A percentile compares a stretch with the other conserved stretches of the same genome.
Conservation (phyloP, 2,888 invertebrate species). For the Sturmia bella region DNA sequence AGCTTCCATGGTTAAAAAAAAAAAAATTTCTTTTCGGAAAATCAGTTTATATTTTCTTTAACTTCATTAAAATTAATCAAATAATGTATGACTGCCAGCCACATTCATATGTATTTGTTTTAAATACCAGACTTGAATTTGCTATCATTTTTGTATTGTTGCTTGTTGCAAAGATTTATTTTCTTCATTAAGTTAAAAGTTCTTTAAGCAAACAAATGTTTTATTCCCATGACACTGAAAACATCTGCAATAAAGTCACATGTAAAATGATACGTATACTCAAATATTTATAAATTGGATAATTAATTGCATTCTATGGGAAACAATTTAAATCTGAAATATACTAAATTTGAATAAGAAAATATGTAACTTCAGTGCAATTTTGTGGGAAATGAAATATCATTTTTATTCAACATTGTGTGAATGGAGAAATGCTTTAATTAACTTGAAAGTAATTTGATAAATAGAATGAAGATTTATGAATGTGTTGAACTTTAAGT, state of each 20-base stretch:
- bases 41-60: not conserved
- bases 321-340: conserved; percentile 15
- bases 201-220: not conserved
- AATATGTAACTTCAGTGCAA: no score
- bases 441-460: no score
- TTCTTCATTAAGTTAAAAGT: not conserved
- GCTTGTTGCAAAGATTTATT: not conserved
- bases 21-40: no score
- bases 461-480: no score
- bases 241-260: conserved; percentile 11
- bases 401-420: no score
- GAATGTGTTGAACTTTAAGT: no score
- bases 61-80: not conserved
- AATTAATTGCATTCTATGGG: conserved; percentile 21
- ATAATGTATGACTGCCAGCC: not conserved
- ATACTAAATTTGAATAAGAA: not conserved
- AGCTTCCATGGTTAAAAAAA: no score
- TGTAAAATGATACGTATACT: conserved; percentile 14
- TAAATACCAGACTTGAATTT: not conserved
- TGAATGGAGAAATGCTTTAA: no score
- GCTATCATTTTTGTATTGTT: not conserved
- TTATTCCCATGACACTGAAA: not conserved
- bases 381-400: no score
- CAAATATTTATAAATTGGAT: conserved; percentile 32
- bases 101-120: not conserved